Conservation (phyloP, 2,888 invertebrate genomes). For the Drosophila cognata region DNA sequence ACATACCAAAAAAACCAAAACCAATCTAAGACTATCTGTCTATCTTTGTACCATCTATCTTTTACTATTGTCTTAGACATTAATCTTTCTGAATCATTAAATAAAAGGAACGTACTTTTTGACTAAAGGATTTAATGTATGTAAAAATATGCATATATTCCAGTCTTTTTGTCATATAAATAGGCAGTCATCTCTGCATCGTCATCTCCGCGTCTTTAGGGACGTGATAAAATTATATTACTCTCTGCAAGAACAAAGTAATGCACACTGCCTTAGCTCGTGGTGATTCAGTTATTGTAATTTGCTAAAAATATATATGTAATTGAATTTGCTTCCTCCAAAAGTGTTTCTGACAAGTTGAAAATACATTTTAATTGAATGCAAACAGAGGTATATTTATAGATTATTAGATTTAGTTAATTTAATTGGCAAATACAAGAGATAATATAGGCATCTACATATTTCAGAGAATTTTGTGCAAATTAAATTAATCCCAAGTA, state of each 20-base stretch:
- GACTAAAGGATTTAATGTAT: background rate
- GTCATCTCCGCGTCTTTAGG: background rate
- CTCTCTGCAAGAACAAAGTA: background rate
- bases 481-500: constrained; percentile 17
- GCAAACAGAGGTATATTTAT: background rate
- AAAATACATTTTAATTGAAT: background rate
- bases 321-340: background rate
- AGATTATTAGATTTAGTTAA: background rate
- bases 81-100: background rate
- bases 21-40: too few relatives aligned
- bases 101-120: background rate
- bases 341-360: background rate
- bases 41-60: background rate
- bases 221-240: background rate
- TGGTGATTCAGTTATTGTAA: background rate
- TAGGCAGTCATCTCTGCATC: background rate
- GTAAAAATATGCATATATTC: background rate
- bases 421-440: background rate
- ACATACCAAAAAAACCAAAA: too few relatives aligned
- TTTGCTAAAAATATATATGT: background rate
- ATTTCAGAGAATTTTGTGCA: background rate
- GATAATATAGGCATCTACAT: background rate
- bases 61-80: background rate
- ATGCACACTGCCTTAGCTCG: too few relatives aligned
- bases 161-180: background rate